Evolutionary conservation across 1,140 invertebrate genomes (phyloP).

Genomic region (Dinothrombium tinctorium): DNA sequence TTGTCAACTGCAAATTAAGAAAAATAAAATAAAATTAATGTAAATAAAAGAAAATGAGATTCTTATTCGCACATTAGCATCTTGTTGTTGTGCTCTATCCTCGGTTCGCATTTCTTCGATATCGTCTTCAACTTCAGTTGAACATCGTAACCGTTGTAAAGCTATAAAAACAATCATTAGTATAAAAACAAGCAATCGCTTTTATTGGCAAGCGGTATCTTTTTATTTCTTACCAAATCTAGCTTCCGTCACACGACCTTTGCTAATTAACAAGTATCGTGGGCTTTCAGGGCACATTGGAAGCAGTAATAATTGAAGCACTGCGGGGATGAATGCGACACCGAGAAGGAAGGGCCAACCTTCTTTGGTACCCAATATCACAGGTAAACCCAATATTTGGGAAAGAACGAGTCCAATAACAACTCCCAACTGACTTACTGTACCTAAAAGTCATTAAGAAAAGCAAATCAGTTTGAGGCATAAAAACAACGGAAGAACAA

Average conservation of each 20-base stretch:
- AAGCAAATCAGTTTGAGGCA: background rate
- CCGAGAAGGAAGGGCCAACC: conserved; percentile 69
- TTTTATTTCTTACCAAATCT: conserved; percentile 28
- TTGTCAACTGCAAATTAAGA: conserved; percentile 38
- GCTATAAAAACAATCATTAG: conserved; percentile 20
- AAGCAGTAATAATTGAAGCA: conserved; percentile 66
- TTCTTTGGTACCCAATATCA: conserved; percentile 70
- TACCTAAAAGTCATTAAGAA: conserved; percentile 22
- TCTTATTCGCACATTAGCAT: background rate
- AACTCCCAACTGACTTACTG: conserved; percentile 83
- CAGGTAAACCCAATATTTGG: conserved; percentile 67
- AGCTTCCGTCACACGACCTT: conserved; percentile 66
- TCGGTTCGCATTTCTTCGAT: conserved; percentile 85
- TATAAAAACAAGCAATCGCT: too few species aligned
- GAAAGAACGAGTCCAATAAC: conserved; percentile 63
- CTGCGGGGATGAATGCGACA: conserved; percentile 64
- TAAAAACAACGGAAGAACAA: background rate
- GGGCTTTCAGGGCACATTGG: conserved; percentile 84
- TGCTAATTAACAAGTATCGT: conserved; percentile 66
- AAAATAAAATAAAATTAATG: background rate
- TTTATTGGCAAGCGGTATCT: too few species aligned
- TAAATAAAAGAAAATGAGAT: background rate
- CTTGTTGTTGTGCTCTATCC: conserved; percentile 43
- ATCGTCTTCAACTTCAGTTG: conserved; percentile 66
- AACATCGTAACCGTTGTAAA: conserved; percentile 51